phyloP scores from a whole-genome alignment of 1,140 invertebrate species.

The Papilio polyxenes region DNA sequence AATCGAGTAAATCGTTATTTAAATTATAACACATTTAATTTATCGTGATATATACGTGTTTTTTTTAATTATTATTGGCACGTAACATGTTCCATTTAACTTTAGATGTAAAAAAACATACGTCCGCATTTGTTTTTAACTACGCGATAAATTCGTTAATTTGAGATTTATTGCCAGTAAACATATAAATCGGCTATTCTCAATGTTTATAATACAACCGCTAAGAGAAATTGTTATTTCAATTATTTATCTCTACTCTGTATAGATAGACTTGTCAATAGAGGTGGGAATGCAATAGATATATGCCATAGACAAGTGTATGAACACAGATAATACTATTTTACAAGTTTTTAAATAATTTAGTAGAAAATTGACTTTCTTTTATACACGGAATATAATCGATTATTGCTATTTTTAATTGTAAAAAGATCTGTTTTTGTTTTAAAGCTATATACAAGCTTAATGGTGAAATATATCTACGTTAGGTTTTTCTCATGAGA shows the following conservation, averaged over 20 bases:
- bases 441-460: slow-evolving; percentile 58
- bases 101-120: slow-evolving; percentile 47
- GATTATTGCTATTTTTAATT: not conserved
- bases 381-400: slow-evolving; percentile 13
- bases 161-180: slow-evolving; percentile 77
- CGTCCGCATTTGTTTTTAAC: slow-evolving; percentile 51
- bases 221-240: slow-evolving; percentile 52
- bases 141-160: slow-evolving; percentile 74
- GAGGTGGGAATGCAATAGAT: slow-evolving; percentile 34
- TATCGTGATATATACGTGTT: not conserved
- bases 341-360: slow-evolving; percentile 19
- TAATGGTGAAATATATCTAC: slow-evolving; percentile 42
- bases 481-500: slow-evolving; percentile 38
- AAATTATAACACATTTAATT: not conserved
- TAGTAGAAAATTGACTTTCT: slow-evolving; percentile 28
- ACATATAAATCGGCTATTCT: slow-evolving; percentile 79
- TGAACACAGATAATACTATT: slow-evolving; percentile 44
- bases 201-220: slow-evolving; percentile 67
- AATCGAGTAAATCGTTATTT: not conserved
- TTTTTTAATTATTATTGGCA: slow-evolving; percentile 24
- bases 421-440: slow-evolving; percentile 27
- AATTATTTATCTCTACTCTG: slow-evolving; percentile 39
- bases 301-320: slow-evolving; percentile 42
- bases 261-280: slow-evolving; percentile 45
- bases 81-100: slow-evolving; percentile 18